phyloP scores from a whole-genome alignment of 1,140 invertebrate species.

The Drosophila kikkawai region DNA sequence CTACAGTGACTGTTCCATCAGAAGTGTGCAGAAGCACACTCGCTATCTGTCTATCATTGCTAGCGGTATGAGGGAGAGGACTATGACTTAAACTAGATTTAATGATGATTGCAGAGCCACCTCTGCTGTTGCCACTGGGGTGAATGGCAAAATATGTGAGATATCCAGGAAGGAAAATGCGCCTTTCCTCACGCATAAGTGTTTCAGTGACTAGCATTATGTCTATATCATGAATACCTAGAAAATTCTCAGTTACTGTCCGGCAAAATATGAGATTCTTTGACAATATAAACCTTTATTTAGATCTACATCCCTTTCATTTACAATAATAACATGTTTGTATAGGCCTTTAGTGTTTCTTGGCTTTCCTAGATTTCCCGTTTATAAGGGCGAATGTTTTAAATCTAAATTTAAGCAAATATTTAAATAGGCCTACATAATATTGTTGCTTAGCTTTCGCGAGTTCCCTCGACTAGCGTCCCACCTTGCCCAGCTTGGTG shows the following conservation, averaged over 20 bases:
- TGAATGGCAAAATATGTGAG: no score
- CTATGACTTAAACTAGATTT: no score
- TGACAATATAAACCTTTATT: slow-evolving; percentile 7
- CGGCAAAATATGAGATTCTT: background rate
- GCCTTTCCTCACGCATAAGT: no score
- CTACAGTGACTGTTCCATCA: no score
- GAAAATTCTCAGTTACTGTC: background rate
- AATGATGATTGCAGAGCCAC: no score
- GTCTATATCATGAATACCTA: no score
- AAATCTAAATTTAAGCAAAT: slow-evolving; percentile 5
- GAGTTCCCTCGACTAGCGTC: slow-evolving; percentile 82
- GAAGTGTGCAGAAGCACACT: no score
- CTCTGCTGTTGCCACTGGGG: no score
- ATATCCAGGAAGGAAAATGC: no score
- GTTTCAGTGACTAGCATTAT: no score
- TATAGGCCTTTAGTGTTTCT: background rate
- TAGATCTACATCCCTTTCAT: background rate
- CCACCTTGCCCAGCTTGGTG: slow-evolving; percentile 96
- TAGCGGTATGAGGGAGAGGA: no score
- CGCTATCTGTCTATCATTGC: no score
- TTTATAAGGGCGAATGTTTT: background rate
- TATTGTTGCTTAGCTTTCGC: background rate
- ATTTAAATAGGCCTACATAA: slow-evolving; percentile 8
- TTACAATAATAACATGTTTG: slow-evolving; percentile 6
- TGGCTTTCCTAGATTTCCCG: background rate